A percentile compares a stretch with the other conserved stretches of the same genome.
These are phyloP conservation scores for Apotomis turbidana DNA, from an alignment of 2,888 invertebrate species.

Conservation along the genomic window DNA sequence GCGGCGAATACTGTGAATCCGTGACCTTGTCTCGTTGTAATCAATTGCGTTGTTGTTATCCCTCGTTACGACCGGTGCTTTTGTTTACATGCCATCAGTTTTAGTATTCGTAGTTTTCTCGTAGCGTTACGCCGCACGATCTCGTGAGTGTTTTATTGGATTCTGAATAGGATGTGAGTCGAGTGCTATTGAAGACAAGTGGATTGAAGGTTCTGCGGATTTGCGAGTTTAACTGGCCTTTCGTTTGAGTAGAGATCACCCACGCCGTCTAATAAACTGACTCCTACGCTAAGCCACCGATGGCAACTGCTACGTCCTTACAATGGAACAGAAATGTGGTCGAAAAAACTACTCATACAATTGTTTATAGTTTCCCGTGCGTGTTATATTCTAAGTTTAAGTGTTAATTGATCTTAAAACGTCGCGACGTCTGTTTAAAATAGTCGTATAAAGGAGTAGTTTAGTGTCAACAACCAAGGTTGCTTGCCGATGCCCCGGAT, in stretches of 20 bases:
- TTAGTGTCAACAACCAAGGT: slow-evolving; percentile 61
- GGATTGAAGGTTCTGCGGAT: slow-evolving; percentile 57
- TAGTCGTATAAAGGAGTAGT: slow-evolving; percentile 51
- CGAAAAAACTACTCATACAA: slow-evolving; percentile 47
- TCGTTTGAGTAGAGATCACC: slow-evolving; percentile 70
- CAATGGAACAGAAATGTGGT: slow-evolving; percentile 62
- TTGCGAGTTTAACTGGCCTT: slow-evolving; percentile 71
- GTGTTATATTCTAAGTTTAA: slow-evolving; percentile 43
- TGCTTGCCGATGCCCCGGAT: slow-evolving; percentile 49
- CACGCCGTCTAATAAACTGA: slow-evolving; percentile 74
- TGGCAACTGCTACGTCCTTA: slow-evolving; percentile 57
- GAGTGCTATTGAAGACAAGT: slow-evolving; percentile 45
- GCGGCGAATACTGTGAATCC: slow-evolving; percentile 55
- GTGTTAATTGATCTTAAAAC: slow-evolving; percentile 30
- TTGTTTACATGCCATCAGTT: slow-evolving; percentile 69
- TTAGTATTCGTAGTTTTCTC: slow-evolving; percentile 52
- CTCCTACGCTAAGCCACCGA: slow-evolving; percentile 72
- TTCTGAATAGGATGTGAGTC: slow-evolving; percentile 59
- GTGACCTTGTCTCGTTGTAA: slow-evolving; percentile 62
- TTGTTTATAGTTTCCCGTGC: slow-evolving; percentile 29
- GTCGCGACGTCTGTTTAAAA: slow-evolving; percentile 37
- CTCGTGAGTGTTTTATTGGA: slow-evolving; percentile 53
- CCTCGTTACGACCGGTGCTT: slow-evolving; percentile 70
- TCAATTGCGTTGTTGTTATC: slow-evolving; percentile 57
- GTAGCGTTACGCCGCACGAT: slow-evolving; percentile 54